phyloP scores from a whole-genome alignment of 2,113 vertebrate species.

The Cheirogaleus medius region DNA sequence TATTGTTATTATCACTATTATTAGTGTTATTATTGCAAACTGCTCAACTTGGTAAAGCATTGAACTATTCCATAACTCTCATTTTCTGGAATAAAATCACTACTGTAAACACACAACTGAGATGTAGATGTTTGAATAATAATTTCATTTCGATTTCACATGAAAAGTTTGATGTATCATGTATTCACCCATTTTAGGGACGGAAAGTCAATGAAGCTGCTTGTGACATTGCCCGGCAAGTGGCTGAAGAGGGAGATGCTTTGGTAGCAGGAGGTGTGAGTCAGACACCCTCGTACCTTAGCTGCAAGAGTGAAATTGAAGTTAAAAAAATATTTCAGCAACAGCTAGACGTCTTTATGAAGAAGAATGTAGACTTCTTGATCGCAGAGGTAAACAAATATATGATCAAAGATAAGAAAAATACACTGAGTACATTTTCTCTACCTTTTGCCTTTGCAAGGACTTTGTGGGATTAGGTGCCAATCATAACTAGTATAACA shows the following conservation, averaged over 20 bases:
- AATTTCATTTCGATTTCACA: not conserved
- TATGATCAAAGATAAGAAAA: not conserved
- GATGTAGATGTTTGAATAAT: not conserved
- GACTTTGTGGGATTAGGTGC: not conserved
- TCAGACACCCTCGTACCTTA: conserved; percentile 94
- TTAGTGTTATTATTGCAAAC: not conserved
- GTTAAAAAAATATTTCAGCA: conserved; percentile 94
- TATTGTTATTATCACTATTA: not conserved
- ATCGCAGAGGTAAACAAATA: conserved; percentile 92
- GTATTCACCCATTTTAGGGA: conserved; percentile 82
- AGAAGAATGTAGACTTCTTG: conserved; percentile 95
- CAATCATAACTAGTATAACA: not conserved
- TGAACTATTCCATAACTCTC: not conserved
- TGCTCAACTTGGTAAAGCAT: not conserved
- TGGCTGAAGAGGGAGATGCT: conserved; percentile 94
- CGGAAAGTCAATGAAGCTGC: conserved; percentile 96
- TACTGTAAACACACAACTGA: not conserved
- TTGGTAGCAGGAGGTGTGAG: conserved; percentile 97
- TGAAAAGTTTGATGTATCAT: conserved; percentile 13
- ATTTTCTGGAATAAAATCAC: not conserved
- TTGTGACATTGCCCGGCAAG: conserved; percentile 95
- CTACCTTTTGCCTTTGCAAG: not conserved
- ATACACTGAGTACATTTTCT: not conserved
- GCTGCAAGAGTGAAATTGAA: conserved; percentile 92
- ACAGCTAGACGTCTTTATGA: conserved; percentile 92